Conservation (phyloP, 2,888 invertebrate species). For the Drosophila antonietae region DNA sequence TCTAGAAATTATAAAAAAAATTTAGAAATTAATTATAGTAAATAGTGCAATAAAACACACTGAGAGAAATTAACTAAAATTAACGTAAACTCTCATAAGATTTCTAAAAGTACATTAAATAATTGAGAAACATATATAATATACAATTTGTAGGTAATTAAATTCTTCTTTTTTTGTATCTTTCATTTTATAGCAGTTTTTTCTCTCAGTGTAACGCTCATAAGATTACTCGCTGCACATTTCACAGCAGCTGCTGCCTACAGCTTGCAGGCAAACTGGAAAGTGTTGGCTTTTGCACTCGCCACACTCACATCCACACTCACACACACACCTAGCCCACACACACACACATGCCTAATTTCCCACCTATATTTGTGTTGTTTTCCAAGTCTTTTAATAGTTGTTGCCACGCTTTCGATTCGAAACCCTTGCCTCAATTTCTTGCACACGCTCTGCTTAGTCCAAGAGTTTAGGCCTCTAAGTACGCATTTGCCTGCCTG, state of each 20-base stretch:
- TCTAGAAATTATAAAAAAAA: neutral
- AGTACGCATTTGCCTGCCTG: conserved; percentile 10
- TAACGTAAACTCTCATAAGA: no score
- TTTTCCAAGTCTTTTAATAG: conserved; percentile 12
- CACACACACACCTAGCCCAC: neutral
- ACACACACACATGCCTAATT: conserved; percentile 11
- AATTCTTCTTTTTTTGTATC: no score
- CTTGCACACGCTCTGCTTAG: conserved; percentile 9
- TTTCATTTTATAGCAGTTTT: neutral
- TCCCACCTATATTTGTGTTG: conserved; percentile 7
- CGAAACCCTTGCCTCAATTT: conserved; percentile 20
- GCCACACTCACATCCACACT: conserved; percentile 30
- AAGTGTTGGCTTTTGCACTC: conserved; percentile 58
- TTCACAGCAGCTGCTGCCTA: conserved; percentile 52
- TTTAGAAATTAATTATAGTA: neutral
- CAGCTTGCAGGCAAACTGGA: conserved; percentile 68
- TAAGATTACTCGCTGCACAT: conserved; percentile 32
- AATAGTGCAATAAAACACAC: neutral
- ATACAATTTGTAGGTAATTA: no score
- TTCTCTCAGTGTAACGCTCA: conserved; percentile 4
- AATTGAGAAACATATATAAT: no score
- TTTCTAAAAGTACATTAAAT: no score
- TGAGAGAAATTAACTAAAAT: neutral
- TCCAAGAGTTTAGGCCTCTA: conserved; percentile 1
- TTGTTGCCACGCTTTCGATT: conserved; percentile 15